Conservation (phyloP, 2,113 vertebrate genomes). For the Apteryx owenii region DNA sequence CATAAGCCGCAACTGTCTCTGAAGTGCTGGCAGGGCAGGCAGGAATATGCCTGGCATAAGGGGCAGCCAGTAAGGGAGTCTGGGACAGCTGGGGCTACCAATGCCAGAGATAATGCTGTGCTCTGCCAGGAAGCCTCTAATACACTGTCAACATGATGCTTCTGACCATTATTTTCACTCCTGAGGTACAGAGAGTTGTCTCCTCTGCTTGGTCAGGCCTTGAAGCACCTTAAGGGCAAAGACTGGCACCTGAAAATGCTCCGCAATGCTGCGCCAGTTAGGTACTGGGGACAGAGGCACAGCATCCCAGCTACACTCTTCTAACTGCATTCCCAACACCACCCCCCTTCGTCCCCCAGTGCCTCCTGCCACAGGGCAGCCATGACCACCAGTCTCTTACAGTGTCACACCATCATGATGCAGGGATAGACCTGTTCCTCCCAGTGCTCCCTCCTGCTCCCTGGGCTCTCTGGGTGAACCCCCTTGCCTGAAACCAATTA, state of each 20-base stretch:
- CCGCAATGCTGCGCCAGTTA: accelerated
- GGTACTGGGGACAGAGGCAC: accelerated
- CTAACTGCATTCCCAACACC: background rate
- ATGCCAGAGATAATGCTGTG: background rate
- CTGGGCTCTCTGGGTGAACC: background rate
- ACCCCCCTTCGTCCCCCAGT: background rate
- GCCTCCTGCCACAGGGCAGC: background rate
- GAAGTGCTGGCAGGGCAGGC: background rate
- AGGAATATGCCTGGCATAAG: background rate
- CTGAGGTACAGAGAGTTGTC: background rate
- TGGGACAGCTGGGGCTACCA: background rate
- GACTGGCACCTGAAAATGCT: background rate
- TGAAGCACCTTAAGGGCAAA: background rate
- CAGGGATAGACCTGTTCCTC: background rate
- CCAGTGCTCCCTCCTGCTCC: background rate
- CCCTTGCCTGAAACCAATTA: background rate
- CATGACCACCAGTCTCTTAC: background rate
- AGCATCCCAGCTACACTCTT: background rate
- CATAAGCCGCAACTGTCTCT: background rate
- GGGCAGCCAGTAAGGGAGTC: background rate
- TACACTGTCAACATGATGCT: background rate
- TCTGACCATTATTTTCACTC: accelerated
- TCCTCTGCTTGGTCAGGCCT: background rate
- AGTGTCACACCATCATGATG: background rate
- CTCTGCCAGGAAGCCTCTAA: background rate